Percentiles rank a stretch among this genome's conserved stretches.
phyloP scores from a whole-genome alignment of 2,797 vertebrate genomes.

The Esox lucius region DNA sequence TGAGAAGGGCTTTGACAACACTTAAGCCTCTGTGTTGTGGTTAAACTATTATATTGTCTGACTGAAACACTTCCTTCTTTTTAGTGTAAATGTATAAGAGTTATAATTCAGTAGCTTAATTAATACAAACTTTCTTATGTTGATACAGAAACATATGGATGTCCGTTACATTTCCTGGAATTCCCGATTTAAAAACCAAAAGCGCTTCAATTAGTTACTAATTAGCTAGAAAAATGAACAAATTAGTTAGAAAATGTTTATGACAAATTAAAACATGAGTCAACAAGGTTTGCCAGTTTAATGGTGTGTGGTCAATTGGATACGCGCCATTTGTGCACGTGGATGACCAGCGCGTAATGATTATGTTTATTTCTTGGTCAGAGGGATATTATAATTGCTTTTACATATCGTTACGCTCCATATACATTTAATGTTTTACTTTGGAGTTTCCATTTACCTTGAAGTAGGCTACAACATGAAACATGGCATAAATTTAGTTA shows the following conservation, averaged over 20 bases:
- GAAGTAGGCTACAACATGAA: not conserved
- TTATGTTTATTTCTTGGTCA: not conserved
- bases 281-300: not conserved
- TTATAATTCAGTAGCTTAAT: not conserved
- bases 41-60: conserved; percentile 29
- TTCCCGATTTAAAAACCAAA: not conserved
- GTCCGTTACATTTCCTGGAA: too few species aligned
- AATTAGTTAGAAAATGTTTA: not conserved
- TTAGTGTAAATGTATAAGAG: not conserved
- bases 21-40: not conserved
- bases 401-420: not conserved
- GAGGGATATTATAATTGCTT: not conserved
- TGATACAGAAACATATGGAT: not conserved
- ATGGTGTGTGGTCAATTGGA: not conserved
- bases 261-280: not conserved
- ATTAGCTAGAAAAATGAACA: too few species aligned
- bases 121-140: not conserved
- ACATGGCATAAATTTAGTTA: not conserved
- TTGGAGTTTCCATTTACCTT: not conserved
- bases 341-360: not conserved
- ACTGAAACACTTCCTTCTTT: not conserved
- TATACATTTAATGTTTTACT: not conserved
- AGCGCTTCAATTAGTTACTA: not conserved
- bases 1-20: not conserved
- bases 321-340: not conserved